Conservation (phyloP, 2,888 invertebrate genomes). For the Tenthredo scrophulariae region DNA sequence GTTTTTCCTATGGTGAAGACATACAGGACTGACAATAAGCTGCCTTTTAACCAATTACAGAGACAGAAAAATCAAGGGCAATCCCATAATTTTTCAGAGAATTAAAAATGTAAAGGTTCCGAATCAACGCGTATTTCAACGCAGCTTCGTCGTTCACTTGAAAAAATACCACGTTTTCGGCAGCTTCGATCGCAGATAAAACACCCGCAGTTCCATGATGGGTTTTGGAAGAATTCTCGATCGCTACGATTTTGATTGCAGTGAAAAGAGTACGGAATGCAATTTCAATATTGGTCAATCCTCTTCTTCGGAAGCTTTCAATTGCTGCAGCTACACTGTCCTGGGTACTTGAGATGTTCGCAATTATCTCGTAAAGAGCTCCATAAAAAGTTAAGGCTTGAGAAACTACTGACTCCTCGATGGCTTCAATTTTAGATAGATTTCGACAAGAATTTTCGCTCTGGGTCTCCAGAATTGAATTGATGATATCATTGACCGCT, state of each 20-base stretch:
- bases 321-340: background rate
- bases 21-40: background rate
- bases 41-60: background rate
- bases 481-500: background rate
- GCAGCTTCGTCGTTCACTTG: background rate
- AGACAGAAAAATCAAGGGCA: background rate
- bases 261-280: background rate
- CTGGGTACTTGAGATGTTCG: background rate
- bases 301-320: background rate
- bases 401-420: background rate
- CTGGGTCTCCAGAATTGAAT: background rate
- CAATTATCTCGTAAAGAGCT: background rate
- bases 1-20: background rate
- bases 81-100: background rate
- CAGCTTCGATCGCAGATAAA: background rate
- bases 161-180: background rate
- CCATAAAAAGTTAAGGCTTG: background rate
- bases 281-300: background rate
- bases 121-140: background rate
- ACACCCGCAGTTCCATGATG: background rate
- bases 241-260: background rate
- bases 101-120: conserved; percentile 1
- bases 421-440: background rate
- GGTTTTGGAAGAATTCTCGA: background rate
- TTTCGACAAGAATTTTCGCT: background rate